These are phyloP conservation scores for Alsophila aescularia DNA, from an alignment of 2,888 invertebrate genomes.

Conservation along the genomic window DNA sequence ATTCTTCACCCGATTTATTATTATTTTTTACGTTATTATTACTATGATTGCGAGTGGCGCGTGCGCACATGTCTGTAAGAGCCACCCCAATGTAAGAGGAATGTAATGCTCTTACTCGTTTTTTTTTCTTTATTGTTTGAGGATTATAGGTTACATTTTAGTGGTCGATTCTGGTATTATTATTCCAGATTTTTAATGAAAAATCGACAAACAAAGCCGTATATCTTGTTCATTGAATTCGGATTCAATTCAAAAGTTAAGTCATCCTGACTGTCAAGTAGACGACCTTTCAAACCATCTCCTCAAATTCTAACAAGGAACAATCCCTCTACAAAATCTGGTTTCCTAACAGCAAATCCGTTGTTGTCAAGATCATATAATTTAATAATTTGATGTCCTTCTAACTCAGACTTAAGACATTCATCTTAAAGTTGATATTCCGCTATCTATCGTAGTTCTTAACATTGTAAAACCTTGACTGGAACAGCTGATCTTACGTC, in stretches of 20 bases:
- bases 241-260: background rate
- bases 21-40: constrained; percentile 85
- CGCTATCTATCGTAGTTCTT: constrained; percentile 13
- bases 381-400: background rate
- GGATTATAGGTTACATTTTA: constrained; percentile 79
- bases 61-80: constrained; percentile 79
- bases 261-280: background rate
- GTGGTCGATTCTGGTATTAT: constrained; percentile 55
- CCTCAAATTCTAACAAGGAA: constrained; percentile 2
- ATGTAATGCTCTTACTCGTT: constrained; percentile 76
- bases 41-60: constrained; percentile 79
- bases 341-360: constrained; percentile 14
- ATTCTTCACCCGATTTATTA: constrained; percentile 84
- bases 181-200: constrained; percentile 35
- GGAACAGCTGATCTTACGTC: constrained; percentile 73
- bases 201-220: background rate
- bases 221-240: background rate
- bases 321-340: constrained; percentile 16
- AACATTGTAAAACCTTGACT: constrained; percentile 39
- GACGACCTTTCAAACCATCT: constrained; percentile 6
- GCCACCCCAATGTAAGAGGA: constrained; percentile 61
- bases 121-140: constrained; percentile 65
- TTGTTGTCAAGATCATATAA: constrained; percentile 18
- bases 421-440: constrained; percentile 7
- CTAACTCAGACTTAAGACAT: background rate